A percentile compares a stretch with the other conserved stretches of the same genome.
Conservation (phyloP, 2,888 invertebrate species). For the Pseudococcus jackbeardsleyi region DNA sequence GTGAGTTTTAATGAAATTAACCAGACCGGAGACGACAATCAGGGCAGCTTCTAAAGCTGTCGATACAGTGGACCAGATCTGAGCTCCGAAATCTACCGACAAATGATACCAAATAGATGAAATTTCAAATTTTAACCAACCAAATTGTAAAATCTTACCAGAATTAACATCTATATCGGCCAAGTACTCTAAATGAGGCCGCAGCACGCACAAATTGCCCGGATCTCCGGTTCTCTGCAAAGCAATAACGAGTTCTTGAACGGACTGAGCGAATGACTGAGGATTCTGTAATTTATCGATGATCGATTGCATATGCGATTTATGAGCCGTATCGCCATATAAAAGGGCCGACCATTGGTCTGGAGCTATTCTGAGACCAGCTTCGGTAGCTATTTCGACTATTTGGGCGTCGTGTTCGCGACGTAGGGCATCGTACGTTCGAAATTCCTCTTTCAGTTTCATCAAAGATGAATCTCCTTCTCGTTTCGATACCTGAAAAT, state of each 20-base stretch:
- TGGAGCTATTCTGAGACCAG: conserved; percentile 95
- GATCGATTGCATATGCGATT: conserved; percentile 97
- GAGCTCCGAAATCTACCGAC: conserved; percentile 50
- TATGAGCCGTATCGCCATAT: conserved; percentile 95
- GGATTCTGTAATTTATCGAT: conserved; percentile 94
- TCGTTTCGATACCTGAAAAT: conserved; percentile 86
- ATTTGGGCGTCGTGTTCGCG: conserved; percentile 98
- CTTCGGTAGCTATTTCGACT: conserved; percentile 97
- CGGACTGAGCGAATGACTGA: conserved; percentile 88
- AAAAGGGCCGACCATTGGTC: conserved; percentile 98
- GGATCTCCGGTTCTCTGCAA: conserved; percentile 91
- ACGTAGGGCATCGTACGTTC: conserved; percentile 92
- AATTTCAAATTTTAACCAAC: conserved; percentile 34
- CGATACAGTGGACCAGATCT: conserved; percentile 76
- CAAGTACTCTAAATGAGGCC: conserved; percentile 85
- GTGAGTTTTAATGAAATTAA: conserved; percentile 83
- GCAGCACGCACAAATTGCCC: conserved; percentile 81
- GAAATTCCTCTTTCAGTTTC: conserved; percentile 97
- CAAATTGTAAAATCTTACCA: conserved; percentile 72
- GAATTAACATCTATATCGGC: conserved; percentile 89
- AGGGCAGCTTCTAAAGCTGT: conserved; percentile 79
- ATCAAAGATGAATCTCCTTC: conserved; percentile 97
- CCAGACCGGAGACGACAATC: conserved; percentile 81
- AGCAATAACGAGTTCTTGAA: conserved; percentile 91
- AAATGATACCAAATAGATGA: neutral